Evolutionary conservation across 2,888 invertebrate species (phyloP).

Genomic region (Ophion slaviceki): DNA sequence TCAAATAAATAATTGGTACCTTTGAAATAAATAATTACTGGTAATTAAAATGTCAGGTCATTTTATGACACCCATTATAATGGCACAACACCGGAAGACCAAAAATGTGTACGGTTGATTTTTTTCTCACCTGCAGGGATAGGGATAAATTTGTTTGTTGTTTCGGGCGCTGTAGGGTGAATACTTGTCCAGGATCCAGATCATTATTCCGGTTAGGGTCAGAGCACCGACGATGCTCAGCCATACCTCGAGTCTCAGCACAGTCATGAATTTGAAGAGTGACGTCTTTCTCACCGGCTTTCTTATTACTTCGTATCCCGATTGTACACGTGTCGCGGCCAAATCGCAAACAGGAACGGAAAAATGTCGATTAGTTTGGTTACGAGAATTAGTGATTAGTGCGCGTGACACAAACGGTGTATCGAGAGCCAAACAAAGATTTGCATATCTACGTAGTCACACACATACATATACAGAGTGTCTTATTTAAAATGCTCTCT

Average conservation of each 20-base stretch:
- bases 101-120: not conserved
- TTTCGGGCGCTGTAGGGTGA: conserved; percentile 95
- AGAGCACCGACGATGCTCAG: conserved; percentile 93
- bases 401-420: not conserved
- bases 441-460: too few relatives aligned
- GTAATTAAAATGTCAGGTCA: too few relatives aligned
- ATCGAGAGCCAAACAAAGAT: not conserved
- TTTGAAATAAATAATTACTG: too few relatives aligned
- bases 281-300: conserved; percentile 93
- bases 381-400: not conserved
- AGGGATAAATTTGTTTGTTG: conserved; percentile 91
- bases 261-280: conserved; percentile 97
- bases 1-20: too few relatives aligned
- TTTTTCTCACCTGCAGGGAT: conserved; percentile 87
- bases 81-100: too few relatives aligned
- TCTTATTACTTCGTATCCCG: conserved; percentile 89
- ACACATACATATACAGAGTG: not conserved
- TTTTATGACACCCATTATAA: too few relatives aligned
- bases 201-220: conserved; percentile 92
- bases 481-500: not conserved
- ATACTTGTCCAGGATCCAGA: conserved; percentile 95
- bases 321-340: not conserved
- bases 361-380: not conserved
- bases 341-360: not conserved
- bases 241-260: conserved; percentile 94